Evolutionary conservation across 2,113 vertebrate species (phyloP).

Genomic region (Microcebus griseorufus): DNA sequence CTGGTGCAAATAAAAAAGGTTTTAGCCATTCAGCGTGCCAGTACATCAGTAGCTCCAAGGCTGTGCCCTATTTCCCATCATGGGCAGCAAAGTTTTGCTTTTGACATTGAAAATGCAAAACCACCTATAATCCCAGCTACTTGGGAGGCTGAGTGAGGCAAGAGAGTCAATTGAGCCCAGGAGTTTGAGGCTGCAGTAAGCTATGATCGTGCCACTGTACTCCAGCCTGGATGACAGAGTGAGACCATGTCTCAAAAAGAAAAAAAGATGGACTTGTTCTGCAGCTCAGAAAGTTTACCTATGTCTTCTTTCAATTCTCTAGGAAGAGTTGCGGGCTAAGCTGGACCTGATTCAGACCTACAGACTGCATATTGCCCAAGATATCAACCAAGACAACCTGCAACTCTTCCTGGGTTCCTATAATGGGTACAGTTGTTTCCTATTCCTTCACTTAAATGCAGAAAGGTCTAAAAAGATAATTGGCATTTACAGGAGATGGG

Average conservation of each 20-base stretch:
- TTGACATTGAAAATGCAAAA: constrained; percentile 21
- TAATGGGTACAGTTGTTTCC: constrained; percentile 87
- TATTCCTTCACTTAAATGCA: neutral
- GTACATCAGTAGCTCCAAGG: neutral
- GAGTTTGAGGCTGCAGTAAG: too few species aligned
- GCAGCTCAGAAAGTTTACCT: constrained; percentile 27
- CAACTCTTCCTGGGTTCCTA: constrained; percentile 94
- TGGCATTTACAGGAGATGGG: neutral
- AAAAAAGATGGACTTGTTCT: neutral
- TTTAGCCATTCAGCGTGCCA: neutral
- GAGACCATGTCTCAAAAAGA: too few species aligned
- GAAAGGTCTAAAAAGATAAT: neutral
- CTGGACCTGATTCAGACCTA: constrained; percentile 95
- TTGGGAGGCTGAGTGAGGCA: too few species aligned
- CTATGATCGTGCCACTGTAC: too few species aligned
- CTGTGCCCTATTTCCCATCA: neutral
- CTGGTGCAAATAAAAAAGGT: neutral
- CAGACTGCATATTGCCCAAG: constrained; percentile 94
- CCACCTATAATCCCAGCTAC: too few species aligned
- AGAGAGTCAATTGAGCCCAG: too few species aligned
- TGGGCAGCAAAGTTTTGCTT: neutral
- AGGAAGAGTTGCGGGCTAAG: constrained; percentile 96
- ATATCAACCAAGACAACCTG: constrained; percentile 96
- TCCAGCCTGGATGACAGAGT: too few species aligned
- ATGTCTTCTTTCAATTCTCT: constrained; percentile 53